Evolutionary conservation across 2,888 invertebrate species (phyloP).

Genomic region (Cephus pulcher): DNA sequence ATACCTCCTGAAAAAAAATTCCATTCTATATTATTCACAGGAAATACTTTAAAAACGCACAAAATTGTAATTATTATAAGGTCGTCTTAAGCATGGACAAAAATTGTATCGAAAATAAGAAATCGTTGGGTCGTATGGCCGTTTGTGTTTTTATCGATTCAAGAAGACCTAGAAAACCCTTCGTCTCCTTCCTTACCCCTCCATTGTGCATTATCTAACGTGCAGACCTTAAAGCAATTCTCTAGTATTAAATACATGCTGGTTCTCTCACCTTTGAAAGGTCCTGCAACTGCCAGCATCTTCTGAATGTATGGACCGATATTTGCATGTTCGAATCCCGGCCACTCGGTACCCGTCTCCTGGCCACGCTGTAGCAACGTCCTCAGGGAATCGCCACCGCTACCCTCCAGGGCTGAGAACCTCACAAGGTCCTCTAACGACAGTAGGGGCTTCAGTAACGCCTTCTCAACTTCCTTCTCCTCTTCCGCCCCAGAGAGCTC

Average conservation of each 20-base stretch:
- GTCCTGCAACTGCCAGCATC: slow-evolving; percentile 65
- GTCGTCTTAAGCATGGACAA: not conserved
- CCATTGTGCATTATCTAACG: not conserved
- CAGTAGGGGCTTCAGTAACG: slow-evolving; percentile 70
- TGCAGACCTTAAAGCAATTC: not conserved
- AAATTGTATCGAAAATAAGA: not conserved
- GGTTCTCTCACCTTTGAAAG: slow-evolving; percentile 55
- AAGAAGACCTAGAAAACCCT: slow-evolving; percentile 52
- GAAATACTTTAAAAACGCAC: not conserved
- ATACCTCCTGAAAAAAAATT: slow-evolving; percentile 38
- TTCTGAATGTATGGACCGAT: slow-evolving; percentile 71
- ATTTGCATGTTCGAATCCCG: slow-evolving; percentile 67
- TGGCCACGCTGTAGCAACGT: slow-evolving; percentile 67
- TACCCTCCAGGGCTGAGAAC: slow-evolving; percentile 68
- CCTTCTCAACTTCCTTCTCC: slow-evolving; percentile 73
- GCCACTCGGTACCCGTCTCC: slow-evolving; percentile 67
- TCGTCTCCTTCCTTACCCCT: slow-evolving; percentile 7
- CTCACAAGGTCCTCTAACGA: slow-evolving; percentile 73
- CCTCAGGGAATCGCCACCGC: slow-evolving; percentile 69
- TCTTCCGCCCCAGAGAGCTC: slow-evolving; percentile 72
- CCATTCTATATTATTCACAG: not conserved
- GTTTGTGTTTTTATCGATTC: slow-evolving; percentile 61
- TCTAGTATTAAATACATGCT: not conserved
- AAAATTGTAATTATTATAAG: not conserved
- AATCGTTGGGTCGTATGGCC: not conserved